Base-by-base conservation (phyloP, 2,888 invertebrate species). In the Gnatocerus cornutus region DNA sequence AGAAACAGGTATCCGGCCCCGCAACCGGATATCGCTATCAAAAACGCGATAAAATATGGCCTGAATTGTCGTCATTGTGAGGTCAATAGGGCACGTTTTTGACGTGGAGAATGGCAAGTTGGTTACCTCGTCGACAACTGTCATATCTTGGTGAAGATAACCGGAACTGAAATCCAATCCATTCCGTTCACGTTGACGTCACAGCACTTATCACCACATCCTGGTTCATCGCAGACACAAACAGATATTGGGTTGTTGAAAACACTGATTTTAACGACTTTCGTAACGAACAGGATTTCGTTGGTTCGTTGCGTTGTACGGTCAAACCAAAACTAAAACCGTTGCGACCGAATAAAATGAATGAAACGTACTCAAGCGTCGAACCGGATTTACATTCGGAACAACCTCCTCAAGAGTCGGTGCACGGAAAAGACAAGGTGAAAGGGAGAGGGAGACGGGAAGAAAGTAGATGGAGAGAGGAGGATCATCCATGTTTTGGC, bases 81-180 rank as follows among this genome's bases (percentile, higher is more conserved):
- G 46, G 46, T 46, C 39, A 27, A 30, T 29, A 37, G 13, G 12
- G 50, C 7, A 10, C 33, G 14, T 33, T 33, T n/a, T 7, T n/a
- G n/a, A n/a, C n/a, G 33, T 6, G 33, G 33, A 1, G n/a, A 13
- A 3, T 10, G n/a, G 1, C 41, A n/a, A 33, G 33, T 9, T 33
- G n/a, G 33, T 72, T 78, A 80, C 80, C 79, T 80, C 75, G 74
- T 74, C 78, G 71, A 74, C 75, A 68, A 80, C 78, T 75, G 78
- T 80, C 80, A 80, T 80, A 77, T 76, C 77, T 75, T 68, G 64
- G 8, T 58, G 59, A 66, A 69, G 61, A 53, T 39, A 70, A 62
- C 63, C 68, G 70, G 71, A 71, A 71, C 71, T 67, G 67, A 53
- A 72, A 72, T 37, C 50, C 21, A 52, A 63, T 63, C 63, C 63